Percentiles rank a stretch among this genome's conserved stretches.
These are phyloP conservation scores for Xiphorhynchus erythropygius DNA, from an alignment of 2,797 vertebrate genomes.

Conservation along the genomic window DNA sequence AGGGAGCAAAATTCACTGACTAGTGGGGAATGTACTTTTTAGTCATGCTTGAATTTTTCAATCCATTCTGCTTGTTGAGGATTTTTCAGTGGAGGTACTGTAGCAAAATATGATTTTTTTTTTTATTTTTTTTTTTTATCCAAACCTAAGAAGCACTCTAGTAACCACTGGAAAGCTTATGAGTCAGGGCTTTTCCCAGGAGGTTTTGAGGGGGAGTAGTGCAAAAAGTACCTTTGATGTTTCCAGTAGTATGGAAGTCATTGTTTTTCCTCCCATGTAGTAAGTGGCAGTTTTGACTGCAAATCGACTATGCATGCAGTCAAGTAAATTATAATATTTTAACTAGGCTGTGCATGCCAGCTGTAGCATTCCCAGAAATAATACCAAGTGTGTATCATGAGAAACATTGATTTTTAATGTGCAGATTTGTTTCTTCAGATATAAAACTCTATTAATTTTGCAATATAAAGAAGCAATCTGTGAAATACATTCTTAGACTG, in stretches of 20 bases:
- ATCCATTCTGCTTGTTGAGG: conserved; percentile 89
- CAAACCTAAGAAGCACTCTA: conserved; percentile 68
- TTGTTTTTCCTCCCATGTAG: conserved; percentile 73
- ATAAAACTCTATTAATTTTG: conserved; percentile 75
- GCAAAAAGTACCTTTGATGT: conserved; percentile 75
- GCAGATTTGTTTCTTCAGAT: conserved; percentile 75
- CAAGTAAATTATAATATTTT: conserved; percentile 79
- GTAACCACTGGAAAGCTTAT: conserved; percentile 73
- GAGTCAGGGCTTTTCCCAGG: conserved; percentile 74
- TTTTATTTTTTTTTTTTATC: not conserved
- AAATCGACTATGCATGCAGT: conserved; percentile 69
- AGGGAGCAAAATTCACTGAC: conserved; percentile 95
- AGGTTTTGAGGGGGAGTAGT: conserved; percentile 69
- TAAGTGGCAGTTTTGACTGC: conserved; percentile 75
- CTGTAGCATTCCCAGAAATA: conserved; percentile 75
- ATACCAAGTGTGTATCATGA: conserved; percentile 72
- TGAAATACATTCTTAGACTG: conserved; percentile 56
- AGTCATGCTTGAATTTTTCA: conserved; percentile 95
- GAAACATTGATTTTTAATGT: conserved; percentile 75
- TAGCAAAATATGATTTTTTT: conserved; percentile 68
- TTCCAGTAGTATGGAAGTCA: conserved; percentile 71
- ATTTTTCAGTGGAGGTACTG: conserved; percentile 77
- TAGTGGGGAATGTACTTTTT: conserved; percentile 97
- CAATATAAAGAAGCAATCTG: conserved; percentile 73
- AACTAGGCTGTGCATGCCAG: conserved; percentile 71